These are phyloP conservation scores for Diaprepes abbreviatus DNA, from an alignment of 2,888 invertebrate species.

Conservation along the genomic window DNA sequence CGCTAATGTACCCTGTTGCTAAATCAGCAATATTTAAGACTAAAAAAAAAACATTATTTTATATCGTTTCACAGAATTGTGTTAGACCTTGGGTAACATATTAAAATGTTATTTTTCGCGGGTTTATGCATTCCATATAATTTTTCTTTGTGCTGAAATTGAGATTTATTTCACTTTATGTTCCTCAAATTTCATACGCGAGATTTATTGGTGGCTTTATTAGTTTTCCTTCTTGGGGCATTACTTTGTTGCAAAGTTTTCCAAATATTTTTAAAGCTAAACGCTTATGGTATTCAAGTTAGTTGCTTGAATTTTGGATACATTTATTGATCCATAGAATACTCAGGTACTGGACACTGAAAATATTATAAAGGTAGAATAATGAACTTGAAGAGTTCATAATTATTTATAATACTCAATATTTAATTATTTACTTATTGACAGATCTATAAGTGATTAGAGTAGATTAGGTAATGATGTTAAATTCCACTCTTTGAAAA, in stretches of 20 bases:
- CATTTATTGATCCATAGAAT: no score
- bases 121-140: slow-evolving; percentile 9
- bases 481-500: no score
- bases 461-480: no score
- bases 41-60: no score
- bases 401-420: no score
- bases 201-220: slow-evolving; percentile 44
- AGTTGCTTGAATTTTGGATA: neutral
- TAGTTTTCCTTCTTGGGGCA: slow-evolving; percentile 31
- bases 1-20: no score
- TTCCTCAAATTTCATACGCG: slow-evolving; percentile 38
- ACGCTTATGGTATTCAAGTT: neutral
- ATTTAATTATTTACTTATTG: no score
- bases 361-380: no score
- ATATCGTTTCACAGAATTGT: neutral
- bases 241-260: slow-evolving; percentile 9
- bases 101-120: slow-evolving; percentile 9
- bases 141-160: slow-evolving; percentile 27
- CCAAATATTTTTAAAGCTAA: slow-evolving; percentile 1
- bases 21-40: no score
- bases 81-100: neutral
- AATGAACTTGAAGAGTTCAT: no score
- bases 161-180: slow-evolving; percentile 43
- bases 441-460: no score
- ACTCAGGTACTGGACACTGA: no score